Percentiles rank a stretch among this genome's conserved stretches.
These are phyloP conservation scores for Drosophila sp. DNA, from an alignment of 1,140 invertebrate species.

Conservation along the genomic window DNA sequence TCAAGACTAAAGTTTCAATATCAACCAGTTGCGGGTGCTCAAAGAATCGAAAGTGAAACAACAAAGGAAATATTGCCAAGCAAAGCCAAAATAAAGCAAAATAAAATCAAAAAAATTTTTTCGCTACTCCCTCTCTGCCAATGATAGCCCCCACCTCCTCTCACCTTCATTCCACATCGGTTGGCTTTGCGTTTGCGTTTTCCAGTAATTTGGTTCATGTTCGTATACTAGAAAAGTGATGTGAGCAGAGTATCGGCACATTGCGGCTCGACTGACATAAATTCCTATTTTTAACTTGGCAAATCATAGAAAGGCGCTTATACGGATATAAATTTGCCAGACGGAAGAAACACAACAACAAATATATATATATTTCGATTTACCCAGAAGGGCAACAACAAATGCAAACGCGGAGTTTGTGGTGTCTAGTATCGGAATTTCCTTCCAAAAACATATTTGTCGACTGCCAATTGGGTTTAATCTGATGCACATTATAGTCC, in stretches of 20 bases:
- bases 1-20: slow-evolving; percentile 5
- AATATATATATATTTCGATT: slow-evolving; percentile 3
- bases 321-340: slow-evolving; percentile 40
- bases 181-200: slow-evolving; percentile 39
- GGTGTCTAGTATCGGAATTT: no score
- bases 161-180: slow-evolving; percentile 8
- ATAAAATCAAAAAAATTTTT: slow-evolving; percentile 31
- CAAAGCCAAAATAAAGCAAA: slow-evolving; percentile 4
- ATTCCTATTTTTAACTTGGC: slow-evolving; percentile 74
- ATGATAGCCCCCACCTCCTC: slow-evolving; percentile 24
- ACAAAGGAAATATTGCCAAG: not conserved
- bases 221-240: slow-evolving; percentile 59
- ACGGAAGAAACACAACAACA: slow-evolving; percentile 22
- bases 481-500: slow-evolving; percentile 9
- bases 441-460: no score
- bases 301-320: slow-evolving; percentile 41
- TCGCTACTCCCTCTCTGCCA: slow-evolving; percentile 29
- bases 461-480: not conserved
- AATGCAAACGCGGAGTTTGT: slow-evolving; percentile 34
- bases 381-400: slow-evolving; percentile 13
- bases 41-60: slow-evolving; percentile 1
- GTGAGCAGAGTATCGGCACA: slow-evolving; percentile 49
- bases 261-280: slow-evolving; percentile 64
- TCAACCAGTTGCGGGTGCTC: not conserved
- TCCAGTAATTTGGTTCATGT: slow-evolving; percentile 59